Conservation (phyloP, 2,888 invertebrate genomes). For the Drosophila siamana region DNA sequence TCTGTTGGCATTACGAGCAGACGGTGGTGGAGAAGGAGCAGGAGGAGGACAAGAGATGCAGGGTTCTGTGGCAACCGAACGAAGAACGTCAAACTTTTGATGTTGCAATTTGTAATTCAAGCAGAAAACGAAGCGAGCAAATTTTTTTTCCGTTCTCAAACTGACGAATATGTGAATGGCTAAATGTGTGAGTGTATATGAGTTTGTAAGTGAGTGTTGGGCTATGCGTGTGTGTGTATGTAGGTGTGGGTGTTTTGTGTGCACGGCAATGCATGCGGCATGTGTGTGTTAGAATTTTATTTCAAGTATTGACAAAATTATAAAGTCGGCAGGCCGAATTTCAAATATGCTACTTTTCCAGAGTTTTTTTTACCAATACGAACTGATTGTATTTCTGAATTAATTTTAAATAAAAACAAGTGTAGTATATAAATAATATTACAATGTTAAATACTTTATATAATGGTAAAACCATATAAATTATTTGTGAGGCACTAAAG, state of each 20-base stretch:
- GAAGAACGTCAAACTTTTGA: slow-evolving; percentile 83
- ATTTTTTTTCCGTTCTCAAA: slow-evolving; percentile 56
- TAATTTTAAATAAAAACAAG: too few species aligned
- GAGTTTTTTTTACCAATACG: too few species aligned
- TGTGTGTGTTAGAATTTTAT: slow-evolving; percentile 56
- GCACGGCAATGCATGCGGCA: slow-evolving; percentile 13
- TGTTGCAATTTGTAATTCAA: slow-evolving; percentile 84
- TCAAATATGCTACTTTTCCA: not conserved
- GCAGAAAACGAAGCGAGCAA: slow-evolving; percentile 82
- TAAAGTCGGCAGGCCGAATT: slow-evolving; percentile 6
- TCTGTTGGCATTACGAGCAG: slow-evolving; percentile 1
- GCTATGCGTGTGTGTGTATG: slow-evolving; percentile 9
- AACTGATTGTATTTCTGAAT: too few species aligned
- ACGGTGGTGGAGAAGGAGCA: too few species aligned
- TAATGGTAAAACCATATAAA: too few species aligned
- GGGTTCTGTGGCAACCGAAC: slow-evolving; percentile 43
- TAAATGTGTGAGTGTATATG: slow-evolving; percentile 34
- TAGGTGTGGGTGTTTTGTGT: slow-evolving; percentile 28
- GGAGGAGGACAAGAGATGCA: not conserved
- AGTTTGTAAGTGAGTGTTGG: slow-evolving; percentile 15
- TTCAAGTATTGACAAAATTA: slow-evolving; percentile 29
- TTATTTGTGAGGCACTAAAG: too few species aligned
- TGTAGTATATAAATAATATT: too few species aligned
- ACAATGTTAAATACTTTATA: too few species aligned
- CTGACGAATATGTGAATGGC: slow-evolving; percentile 62